Conservation (phyloP, 2,888 invertebrate genomes). For the Folsomia manolachei region DNA sequence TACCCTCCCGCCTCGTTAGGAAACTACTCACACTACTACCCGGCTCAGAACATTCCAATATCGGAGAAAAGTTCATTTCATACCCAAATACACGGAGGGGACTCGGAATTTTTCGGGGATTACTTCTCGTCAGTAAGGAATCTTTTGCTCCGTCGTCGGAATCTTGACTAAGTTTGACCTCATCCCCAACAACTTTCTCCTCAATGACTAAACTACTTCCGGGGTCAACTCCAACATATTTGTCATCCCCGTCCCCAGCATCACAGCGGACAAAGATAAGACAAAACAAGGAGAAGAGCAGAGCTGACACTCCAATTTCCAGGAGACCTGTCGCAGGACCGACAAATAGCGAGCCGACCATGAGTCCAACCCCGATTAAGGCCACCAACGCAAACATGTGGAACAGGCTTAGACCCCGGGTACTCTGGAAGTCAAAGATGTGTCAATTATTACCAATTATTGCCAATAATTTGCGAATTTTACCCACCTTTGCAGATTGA, state of each 20-base stretch:
- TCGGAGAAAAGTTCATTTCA: slow-evolving; percentile 10
- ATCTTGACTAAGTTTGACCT: neutral
- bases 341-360: neutral
- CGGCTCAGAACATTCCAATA: slow-evolving; percentile 10
- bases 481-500: slow-evolving; percentile 13
- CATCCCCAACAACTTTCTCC: neutral
- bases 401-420: slow-evolving; percentile 8
- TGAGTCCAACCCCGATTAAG: slow-evolving; percentile 7
- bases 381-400: slow-evolving; percentile 15
- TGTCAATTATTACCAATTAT: neutral
- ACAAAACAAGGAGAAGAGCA: slow-evolving; percentile 11
- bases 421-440: neutral
- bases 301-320: slow-evolving; percentile 12
- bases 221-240: neutral
- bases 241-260: neutral
- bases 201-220: neutral
- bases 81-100: neutral
- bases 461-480: too few species aligned
- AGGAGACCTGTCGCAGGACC: slow-evolving; percentile 2
- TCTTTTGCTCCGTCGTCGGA: neutral
- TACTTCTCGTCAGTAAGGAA: neutral
- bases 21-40: slow-evolving; percentile 9
- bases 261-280: slow-evolving; percentile 19
- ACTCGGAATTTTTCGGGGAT: slow-evolving; percentile 6
- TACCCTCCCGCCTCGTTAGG: neutral